A percentile compares a stretch with the other conserved stretches of the same genome.
Evolutionary conservation across 2,888 invertebrate species (phyloP).

Genomic region (Drosophila recens): DNA sequence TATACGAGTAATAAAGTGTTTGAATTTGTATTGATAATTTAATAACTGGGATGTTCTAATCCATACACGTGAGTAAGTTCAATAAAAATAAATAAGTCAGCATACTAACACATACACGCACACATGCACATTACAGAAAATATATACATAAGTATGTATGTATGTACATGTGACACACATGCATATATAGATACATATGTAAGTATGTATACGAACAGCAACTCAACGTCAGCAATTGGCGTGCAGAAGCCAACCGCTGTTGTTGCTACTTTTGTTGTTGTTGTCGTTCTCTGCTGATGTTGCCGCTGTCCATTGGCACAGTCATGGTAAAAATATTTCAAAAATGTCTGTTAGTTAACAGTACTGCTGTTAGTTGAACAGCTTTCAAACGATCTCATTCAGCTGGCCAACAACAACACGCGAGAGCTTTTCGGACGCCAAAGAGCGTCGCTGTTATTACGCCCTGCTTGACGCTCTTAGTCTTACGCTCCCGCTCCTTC

Average conservation of each 20-base stretch:
- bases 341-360: conserved; percentile 68
- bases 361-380: conserved; percentile 42
- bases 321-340: conserved; percentile 67
- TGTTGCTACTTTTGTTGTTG: conserved; percentile 12
- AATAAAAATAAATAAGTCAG: conserved; percentile 6
- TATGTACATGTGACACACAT: conserved; percentile 6
- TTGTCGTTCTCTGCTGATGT: conserved; percentile 18
- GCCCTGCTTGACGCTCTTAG: conserved; percentile 32
- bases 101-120: conserved; percentile 4
- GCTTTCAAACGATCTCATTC: conserved; percentile 46
- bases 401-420: conserved; percentile 21
- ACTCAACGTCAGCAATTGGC: conserved; percentile 61
- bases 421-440: conserved; percentile 28
- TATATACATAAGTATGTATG: not conserved
- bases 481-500: conserved; percentile 3
- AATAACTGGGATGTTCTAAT: too few species aligned
- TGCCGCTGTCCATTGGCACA: conserved; percentile 36
- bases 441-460: conserved; percentile 31
- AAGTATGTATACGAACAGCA: conserved; percentile 9
- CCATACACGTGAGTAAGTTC: not conserved
- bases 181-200: not conserved
- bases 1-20: too few species aligned
- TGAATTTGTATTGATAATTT: too few species aligned
- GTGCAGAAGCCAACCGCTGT: conserved; percentile 42
- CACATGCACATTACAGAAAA: not conserved